Percentiles rank a stretch among this genome's conserved stretches.
Evolutionary conservation across 2,888 invertebrate species (phyloP).

Genomic region (Caenorhabditis zanzibari): DNA sequence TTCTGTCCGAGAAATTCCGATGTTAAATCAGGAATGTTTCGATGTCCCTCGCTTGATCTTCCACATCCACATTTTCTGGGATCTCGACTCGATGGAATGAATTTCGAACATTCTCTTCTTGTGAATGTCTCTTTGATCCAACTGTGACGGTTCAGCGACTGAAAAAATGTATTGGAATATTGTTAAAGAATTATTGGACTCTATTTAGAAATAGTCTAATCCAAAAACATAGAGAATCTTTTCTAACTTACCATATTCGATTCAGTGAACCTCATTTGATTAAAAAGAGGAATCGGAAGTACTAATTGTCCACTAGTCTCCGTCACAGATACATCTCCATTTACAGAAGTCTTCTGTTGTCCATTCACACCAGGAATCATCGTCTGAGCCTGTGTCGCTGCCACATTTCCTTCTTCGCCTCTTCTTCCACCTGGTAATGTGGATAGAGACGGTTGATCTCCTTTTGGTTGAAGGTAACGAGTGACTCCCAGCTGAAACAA

Average conservation of each 20-base stretch:
- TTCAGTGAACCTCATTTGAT: constrained; percentile 65
- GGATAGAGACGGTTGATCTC: constrained; percentile 33
- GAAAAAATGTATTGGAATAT: constrained; percentile 41
- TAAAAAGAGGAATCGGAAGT: constrained; percentile 62
- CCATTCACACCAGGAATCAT: constrained; percentile 16
- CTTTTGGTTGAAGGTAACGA: constrained; percentile 53
- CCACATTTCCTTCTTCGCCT: constrained; percentile 23
- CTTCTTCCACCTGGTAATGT: constrained; percentile 16
- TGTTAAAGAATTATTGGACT: too few species aligned
- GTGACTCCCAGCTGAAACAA: constrained; percentile 61
- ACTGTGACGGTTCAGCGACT: constrained; percentile 73
- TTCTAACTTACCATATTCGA: constrained; percentile 60
- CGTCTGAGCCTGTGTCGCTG: constrained; percentile 26
- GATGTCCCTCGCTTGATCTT: constrained; percentile 68
- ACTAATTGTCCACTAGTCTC: constrained; percentile 36
- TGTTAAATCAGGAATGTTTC: constrained; percentile 68
- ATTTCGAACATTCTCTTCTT: constrained; percentile 90
- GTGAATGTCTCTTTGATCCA: constrained; percentile 96
- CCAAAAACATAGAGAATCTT: not conserved
- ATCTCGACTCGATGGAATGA: constrained; percentile 77
- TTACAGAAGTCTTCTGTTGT: not conserved
- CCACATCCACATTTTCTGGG: constrained; percentile 81
- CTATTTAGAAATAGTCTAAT: too few species aligned
- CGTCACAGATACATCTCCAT: constrained; percentile 43
- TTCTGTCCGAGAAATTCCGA: constrained; percentile 53